Evolutionary conservation across 2,797 vertebrate genomes (phyloP), one percentile per base, ranked within the genome.

Genomic region (Notolepis coatsorum): DNA sequence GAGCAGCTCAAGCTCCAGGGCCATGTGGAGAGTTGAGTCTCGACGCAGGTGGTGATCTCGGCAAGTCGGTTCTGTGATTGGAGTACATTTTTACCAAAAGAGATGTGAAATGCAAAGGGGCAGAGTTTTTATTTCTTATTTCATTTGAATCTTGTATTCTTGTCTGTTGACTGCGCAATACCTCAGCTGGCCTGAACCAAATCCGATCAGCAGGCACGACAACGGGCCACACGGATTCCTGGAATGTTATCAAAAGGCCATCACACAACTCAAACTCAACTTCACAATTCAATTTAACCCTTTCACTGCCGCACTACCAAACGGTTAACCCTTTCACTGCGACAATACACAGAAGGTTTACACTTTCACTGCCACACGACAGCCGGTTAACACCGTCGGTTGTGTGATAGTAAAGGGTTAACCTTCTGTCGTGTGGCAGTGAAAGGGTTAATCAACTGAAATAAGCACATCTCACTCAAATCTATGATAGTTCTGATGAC

Each of bases 161-260:
- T n/a, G 15, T 12, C 31, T 59, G 12, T 50, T 12, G 10, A 79
- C 73, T 72, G 55, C 69, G 64, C 71, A 66, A 65, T 88, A 90
- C 85, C 88, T 91, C 85, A 77, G 61, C 73, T 41, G 46, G 73
- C 79, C 73, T 65, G 67, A 78, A 77, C 65, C 79, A 77, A 68
- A 80, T 71, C 71, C 71, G 74, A 78, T 63, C 69, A 58, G 67
- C 51, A 55, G 52, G 57, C 57, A 46, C 8, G 17, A 66, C 75
- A 46, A 1, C 21, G 30, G 59, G 49, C 53, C 74, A 65, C 74
- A 65, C 38, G 51, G 77, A 56, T 68, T 77, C 69, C 69, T 80
- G 69, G 62, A 77, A 68, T 67, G 71, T 77, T 43, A n/a, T 37
- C 12, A n/a, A 13, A 30, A 65, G 55, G 70, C 60, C 54, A 50